Conservation (phyloP, 2,888 invertebrate species). For the Apodemia zela region DNA sequence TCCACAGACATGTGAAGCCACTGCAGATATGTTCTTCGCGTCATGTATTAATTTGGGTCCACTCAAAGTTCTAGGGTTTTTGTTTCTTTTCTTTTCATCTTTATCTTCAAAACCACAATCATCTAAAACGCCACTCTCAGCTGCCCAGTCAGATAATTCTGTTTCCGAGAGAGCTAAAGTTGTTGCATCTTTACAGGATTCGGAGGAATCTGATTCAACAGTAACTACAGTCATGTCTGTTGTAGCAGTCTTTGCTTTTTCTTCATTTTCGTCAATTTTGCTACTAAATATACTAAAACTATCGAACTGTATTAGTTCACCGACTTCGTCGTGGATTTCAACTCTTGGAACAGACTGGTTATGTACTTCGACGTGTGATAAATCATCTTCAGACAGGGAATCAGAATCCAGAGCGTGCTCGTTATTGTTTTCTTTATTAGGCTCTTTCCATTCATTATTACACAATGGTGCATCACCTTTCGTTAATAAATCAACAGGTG, state of each 20-base stretch:
- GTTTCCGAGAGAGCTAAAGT: conserved; percentile 90
- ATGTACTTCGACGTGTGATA: conserved; percentile 61
- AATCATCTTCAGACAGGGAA: conserved; percentile 68
- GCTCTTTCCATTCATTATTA: conserved; percentile 64
- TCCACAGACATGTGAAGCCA: conserved; percentile 68
- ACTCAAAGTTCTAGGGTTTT: conserved; percentile 57
- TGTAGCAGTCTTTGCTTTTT: conserved; percentile 50
- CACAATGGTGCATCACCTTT: conserved; percentile 54
- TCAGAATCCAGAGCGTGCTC: conserved; percentile 76
- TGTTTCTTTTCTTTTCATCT: conserved; percentile 51
- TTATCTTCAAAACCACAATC: conserved; percentile 81
- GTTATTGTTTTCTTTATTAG: conserved; percentile 60
- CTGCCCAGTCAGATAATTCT: conserved; percentile 94
- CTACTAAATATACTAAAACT: conserved; percentile 76
- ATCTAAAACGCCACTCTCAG: conserved; percentile 88
- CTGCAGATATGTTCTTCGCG: conserved; percentile 61
- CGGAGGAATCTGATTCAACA: conserved; percentile 76
- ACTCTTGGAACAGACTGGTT: conserved; percentile 83
- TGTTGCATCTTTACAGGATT: conserved; percentile 85
- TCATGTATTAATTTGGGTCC: conserved; percentile 62
- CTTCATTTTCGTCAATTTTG: conserved; percentile 47
- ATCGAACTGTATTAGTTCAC: conserved; percentile 83
- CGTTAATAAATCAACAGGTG: conserved; percentile 62
- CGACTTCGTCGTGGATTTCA: conserved; percentile 86
- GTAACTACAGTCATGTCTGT: conserved; percentile 67